phyloP scores from a whole-genome alignment of 1,140 invertebrate genomes.

The Cryptotermes secundus region DNA sequence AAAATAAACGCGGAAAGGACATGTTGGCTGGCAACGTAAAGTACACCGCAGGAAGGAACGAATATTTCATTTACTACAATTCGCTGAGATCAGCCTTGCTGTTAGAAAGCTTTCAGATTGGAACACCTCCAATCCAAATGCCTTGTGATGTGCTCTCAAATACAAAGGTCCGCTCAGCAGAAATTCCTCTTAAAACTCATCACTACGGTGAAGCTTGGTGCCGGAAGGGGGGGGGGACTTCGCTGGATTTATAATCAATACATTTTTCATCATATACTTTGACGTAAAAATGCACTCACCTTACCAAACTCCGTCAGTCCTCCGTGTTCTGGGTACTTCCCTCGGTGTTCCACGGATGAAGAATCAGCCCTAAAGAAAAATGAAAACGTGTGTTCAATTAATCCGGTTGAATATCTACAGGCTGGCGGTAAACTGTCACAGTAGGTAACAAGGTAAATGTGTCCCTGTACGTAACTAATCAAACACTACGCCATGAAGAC shows the following conservation, averaged over 20 bases:
- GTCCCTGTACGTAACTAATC: too few species aligned
- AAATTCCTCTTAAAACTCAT: not conserved
- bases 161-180: not conserved
- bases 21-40: too few species aligned
- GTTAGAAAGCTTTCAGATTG: not conserved
- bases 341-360: constrained; percentile 27
- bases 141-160: not conserved
- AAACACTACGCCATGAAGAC: too few species aligned
- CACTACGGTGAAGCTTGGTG: not conserved
- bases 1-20: too few species aligned
- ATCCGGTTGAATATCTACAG: not conserved
- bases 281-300: constrained; percentile 30
- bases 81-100: not conserved
- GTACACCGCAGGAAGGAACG: too few species aligned
- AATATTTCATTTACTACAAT: too few species aligned
- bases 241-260: not conserved
- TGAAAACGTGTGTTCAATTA: not conserved
- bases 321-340: constrained; percentile 31
- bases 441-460: too few species aligned
- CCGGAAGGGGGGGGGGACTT: not conserved
- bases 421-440: too few species aligned
- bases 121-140: not conserved
- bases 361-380: constrained; percentile 32
- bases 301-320: constrained; percentile 34
- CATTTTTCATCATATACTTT: not conserved